phyloP scores from a whole-genome alignment of 2,888 invertebrate species.

The Cosmia pyralina region DNA sequence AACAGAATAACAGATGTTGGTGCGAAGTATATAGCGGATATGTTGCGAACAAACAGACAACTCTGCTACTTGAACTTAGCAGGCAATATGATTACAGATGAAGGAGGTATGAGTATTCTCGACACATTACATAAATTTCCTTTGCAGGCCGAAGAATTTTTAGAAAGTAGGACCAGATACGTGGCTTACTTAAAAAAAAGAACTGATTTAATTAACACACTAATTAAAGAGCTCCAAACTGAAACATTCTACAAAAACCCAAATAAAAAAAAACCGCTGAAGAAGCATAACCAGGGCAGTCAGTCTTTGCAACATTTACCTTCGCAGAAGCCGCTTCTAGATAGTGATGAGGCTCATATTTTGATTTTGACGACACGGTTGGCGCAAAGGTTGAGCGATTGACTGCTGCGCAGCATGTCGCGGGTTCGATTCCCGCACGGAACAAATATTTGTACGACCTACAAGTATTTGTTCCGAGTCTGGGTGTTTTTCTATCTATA shows the following conservation, averaged over 20 bases:
- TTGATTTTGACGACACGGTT: no score
- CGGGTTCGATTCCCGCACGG: no score
- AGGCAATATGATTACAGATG: conserved; percentile 76
- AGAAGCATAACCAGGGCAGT: background rate
- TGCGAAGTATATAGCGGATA: conserved; percentile 69
- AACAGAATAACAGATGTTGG: conserved; percentile 80
- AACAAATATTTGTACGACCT: no score
- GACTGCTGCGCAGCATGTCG: no score
- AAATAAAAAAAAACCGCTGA: background rate
- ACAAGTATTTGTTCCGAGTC: no score
- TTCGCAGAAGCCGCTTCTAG: background rate
- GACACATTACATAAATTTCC: conserved; percentile 46
- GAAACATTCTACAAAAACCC: background rate
- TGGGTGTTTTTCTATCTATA: no score
- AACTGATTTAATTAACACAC: background rate
- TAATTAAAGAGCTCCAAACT: background rate
- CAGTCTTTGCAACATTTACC: background rate
- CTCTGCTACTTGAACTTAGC: conserved; percentile 78
- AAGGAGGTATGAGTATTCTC: conserved; percentile 71
- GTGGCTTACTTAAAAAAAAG: conserved; percentile 13
- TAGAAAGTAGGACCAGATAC: background rate
- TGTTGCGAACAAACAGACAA: conserved; percentile 74
- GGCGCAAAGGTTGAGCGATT: no score
- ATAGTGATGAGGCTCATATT: no score
- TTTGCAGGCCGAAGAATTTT: conserved; percentile 43